These are phyloP conservation scores for Pinctada fucata DNA, from an alignment of 2,888 invertebrate species.

Conservation along the genomic window DNA sequence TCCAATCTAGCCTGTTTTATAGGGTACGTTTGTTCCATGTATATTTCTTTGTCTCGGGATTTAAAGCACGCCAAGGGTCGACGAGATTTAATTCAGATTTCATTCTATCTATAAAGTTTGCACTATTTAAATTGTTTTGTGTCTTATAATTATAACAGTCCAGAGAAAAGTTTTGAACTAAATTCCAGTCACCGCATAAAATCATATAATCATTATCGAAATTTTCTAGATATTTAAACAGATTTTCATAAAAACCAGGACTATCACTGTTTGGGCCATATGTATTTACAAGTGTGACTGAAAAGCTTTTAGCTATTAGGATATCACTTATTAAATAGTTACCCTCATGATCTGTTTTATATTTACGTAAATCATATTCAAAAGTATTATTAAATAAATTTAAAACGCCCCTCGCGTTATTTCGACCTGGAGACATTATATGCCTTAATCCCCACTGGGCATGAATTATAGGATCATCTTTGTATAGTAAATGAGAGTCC, in stretches of 20 bases:
- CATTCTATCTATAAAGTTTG: not conserved
- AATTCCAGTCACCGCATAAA: not conserved
- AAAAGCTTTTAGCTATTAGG: not conserved
- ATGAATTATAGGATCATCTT: not conserved
- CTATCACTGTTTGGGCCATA: not conserved
- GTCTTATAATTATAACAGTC: conserved; percentile 5
- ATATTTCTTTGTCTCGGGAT: not conserved
- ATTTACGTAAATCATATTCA: conserved; percentile 2
- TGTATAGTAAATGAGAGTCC: not conserved
- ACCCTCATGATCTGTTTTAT: conserved; percentile 1
- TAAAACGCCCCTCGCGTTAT: not conserved
- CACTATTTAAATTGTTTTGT: not conserved
- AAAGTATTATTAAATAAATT: not conserved
- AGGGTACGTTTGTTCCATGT: not conserved
- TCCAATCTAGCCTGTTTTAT: not conserved
- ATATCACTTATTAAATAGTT: not conserved
- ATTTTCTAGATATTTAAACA: not conserved
- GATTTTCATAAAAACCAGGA: not conserved
- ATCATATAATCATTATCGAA: not conserved
- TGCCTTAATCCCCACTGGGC: not conserved
- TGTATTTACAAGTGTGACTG: not conserved
- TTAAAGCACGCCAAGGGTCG: not conserved
- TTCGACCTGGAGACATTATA: not conserved
- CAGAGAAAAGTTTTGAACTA: not conserved
- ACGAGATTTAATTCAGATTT: not conserved